Base-by-base conservation (phyloP, 2,113 vertebrate species). In the Pterophyllum scalare region DNA sequence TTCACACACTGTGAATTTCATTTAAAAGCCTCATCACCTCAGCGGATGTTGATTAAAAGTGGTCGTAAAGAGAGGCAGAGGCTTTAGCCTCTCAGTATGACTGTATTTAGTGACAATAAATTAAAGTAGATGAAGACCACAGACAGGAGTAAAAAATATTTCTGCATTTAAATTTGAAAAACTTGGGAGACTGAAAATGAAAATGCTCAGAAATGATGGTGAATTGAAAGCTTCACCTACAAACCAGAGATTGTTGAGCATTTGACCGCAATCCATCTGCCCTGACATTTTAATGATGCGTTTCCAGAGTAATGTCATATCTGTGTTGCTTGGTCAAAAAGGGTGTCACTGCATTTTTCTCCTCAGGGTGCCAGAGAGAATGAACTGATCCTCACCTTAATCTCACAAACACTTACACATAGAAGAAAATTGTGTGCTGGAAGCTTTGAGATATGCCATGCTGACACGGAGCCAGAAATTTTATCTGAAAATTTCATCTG, bases 241-340 rank as follows among this genome's bases (percentile, higher is more conserved):
- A 54, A 70, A 88, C 81, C 7, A 19, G 28, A 40, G 40, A 40
- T 83, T 72, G 49, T 74, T 80, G 77, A 80, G 40, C 40, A 40
- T 81, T 75, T 91, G 81, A 91, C 80, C 43, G 14, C 3, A 10
- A 91, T 62, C 40, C 28, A 40, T 60, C 54, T 3, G 2, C n/a
- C 61, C 60, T 82, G 87, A 81, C 81, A 75, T 70, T 86, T 83
- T 89, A 88, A 90, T 85, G 77, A 80, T 64, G 59, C 10, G 15
- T 82, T 84, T 83, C 33, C 59, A 52, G 17, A 77, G 64, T 83
- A 28, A 80, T 75, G 83, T 81, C 75, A 64, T 54, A 57, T 70
- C 31, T 83, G 56, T 40, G 75, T 38, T 59, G 49, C 20, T 79
- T 26, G n/a, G 40, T 84, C 28, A 62, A 17, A 74, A 24, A 24